Conservation (phyloP, 1,140 invertebrate species). For the Thaumetopoea pityocampa region DNA sequence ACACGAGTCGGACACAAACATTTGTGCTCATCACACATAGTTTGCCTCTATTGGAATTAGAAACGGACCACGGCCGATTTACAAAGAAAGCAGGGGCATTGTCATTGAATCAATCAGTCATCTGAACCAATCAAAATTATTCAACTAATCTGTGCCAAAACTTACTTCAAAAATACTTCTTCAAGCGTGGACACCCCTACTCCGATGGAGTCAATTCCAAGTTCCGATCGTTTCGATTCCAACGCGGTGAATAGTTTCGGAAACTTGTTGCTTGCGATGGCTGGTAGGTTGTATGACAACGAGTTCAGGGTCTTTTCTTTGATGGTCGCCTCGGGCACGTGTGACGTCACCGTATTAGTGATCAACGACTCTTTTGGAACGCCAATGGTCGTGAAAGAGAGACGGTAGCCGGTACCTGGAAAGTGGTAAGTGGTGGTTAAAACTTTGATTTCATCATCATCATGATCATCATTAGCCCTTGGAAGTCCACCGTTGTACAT, state of each 20-base stretch:
- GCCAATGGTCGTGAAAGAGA: constrained; percentile 41
- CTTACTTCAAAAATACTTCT: constrained; percentile 90
- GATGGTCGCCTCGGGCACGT: constrained; percentile 37
- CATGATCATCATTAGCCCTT: too few species aligned
- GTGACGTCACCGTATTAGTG: constrained; percentile 24
- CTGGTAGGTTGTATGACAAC: constrained; percentile 47
- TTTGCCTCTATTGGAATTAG: too few species aligned
- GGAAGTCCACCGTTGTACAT: too few species aligned
- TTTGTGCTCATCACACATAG: too few species aligned
- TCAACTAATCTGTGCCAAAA: not conserved
- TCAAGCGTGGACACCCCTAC: constrained; percentile 90
- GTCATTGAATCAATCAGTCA: not conserved
- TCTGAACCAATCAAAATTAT: not conserved
- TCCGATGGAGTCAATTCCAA: constrained; percentile 86
- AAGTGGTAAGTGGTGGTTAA: not conserved
- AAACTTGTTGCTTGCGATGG: constrained; percentile 54
- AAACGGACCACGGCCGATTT: too few species aligned
- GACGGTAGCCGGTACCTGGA: constrained; percentile 56
- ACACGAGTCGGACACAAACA: too few species aligned
- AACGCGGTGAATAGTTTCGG: constrained; percentile 80
- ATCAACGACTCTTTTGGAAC: constrained; percentile 32
- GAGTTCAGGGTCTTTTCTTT: constrained; percentile 40
- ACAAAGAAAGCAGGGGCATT: too few species aligned
- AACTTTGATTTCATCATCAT: not conserved
- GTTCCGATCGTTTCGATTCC: constrained; percentile 76